Conservation (phyloP, 2,797 vertebrate species). For the Manis pentadactyla region DNA sequence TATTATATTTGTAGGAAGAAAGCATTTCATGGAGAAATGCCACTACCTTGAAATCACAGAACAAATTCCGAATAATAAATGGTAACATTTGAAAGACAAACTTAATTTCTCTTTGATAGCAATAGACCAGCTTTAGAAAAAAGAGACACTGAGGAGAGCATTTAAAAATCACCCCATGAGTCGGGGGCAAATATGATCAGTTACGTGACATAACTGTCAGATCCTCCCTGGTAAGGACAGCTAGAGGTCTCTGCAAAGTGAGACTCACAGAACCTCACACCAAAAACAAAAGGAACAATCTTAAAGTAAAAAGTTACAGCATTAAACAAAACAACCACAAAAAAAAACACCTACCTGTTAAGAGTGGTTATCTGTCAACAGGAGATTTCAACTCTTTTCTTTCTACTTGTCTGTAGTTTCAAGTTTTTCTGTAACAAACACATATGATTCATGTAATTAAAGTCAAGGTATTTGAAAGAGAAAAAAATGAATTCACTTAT, state of each 20-base stretch:
- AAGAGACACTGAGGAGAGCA: background rate
- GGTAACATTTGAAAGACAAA: background rate
- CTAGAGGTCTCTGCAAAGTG: background rate
- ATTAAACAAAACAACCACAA: background rate
- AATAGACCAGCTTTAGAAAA: background rate
- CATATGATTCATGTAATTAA: background rate
- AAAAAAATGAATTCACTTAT: background rate
- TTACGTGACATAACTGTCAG: background rate
- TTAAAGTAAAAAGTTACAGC: background rate
- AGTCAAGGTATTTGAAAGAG: conserved; percentile 12
- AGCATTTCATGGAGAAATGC: background rate
- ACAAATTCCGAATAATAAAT: background rate
- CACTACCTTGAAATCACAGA: background rate
- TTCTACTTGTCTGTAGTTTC: background rate
- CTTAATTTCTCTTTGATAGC: background rate
- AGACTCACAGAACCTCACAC: background rate
- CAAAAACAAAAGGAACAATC: background rate
- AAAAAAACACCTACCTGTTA: background rate
- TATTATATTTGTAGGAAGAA: background rate
- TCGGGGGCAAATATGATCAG: background rate
- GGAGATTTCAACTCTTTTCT: background rate
- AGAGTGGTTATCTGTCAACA: background rate
- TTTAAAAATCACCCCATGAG: background rate
- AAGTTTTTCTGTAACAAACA: background rate
- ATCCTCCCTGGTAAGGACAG: background rate